phyloP scores from a whole-genome alignment of 2,113 vertebrate species.

The Onychorhynchus coronatus region DNA sequence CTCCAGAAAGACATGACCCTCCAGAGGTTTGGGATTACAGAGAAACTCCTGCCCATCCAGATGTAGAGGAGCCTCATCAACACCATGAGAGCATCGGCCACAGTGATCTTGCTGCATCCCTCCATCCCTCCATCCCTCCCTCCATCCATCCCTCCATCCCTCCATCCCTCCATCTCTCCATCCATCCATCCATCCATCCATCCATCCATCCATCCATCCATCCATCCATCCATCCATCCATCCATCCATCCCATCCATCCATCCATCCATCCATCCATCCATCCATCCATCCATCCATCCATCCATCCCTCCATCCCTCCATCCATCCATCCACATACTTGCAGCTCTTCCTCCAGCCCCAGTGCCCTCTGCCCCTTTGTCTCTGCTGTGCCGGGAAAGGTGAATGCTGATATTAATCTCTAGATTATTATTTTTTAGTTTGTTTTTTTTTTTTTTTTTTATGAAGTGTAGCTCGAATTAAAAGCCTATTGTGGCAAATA shows the following conservation, averaged over 20 bases:
- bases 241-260: background rate
- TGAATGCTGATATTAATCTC: background rate
- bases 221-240: background rate
- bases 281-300: background rate
- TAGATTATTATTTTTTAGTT: background rate
- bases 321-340: background rate
- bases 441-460: background rate
- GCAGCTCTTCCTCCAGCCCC: accelerated
- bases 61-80: accelerated
- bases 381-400: background rate
- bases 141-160: background rate
- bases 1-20: background rate
- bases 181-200: background rate
- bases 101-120: background rate
- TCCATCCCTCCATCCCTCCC: background rate
- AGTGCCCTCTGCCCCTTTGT: accelerated
- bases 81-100: accelerated
- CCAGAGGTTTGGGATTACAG: background rate
- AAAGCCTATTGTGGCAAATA: background rate
- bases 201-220: background rate
- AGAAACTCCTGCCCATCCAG: background rate
- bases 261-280: background rate
- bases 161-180: accelerated
- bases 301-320: background rate
- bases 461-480: background rate